phyloP scores from a whole-genome alignment of 2,797 vertebrate genomes.

The Semotilus atromaculatus region DNA sequence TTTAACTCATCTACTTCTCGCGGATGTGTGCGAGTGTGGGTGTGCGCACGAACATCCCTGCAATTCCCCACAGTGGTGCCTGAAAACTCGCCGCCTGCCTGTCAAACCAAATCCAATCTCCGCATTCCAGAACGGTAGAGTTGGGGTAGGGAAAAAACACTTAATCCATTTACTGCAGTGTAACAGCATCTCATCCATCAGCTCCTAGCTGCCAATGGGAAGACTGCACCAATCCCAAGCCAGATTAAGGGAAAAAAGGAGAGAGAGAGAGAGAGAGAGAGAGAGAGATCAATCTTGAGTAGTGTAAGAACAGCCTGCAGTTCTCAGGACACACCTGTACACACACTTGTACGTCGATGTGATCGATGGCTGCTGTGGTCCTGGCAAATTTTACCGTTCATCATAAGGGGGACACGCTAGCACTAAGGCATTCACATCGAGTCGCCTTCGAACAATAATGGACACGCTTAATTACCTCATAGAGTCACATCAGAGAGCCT shows the following conservation, averaged over 20 bases:
- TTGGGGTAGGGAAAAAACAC: conserved; percentile 32
- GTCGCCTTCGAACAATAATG: conserved; percentile 12
- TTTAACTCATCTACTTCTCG: conserved; percentile 40
- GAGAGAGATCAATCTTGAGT: conserved; percentile 28
- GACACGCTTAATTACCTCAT: conserved; percentile 39
- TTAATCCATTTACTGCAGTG: conserved; percentile 50
- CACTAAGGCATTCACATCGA: neutral
- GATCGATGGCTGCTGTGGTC: conserved; percentile 36
- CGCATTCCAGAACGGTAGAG: conserved; percentile 36
- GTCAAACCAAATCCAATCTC: conserved; percentile 51
- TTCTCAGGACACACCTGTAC: conserved; percentile 48
- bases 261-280: neutral
- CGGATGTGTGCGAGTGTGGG: neutral
- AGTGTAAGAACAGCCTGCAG: conserved; percentile 33
- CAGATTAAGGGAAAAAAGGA: conserved; percentile 19
- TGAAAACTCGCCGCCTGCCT: conserved; percentile 35
- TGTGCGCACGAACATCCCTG: neutral
- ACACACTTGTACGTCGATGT: conserved; percentile 26
- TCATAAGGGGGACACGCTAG: neutral
- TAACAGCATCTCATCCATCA: conserved; percentile 50
- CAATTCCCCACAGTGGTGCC: conserved; percentile 39
- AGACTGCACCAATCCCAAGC: conserved; percentile 38
- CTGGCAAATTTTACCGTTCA: conserved; percentile 37
- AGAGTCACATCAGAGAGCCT: conserved; percentile 52
- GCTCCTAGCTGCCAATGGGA: conserved; percentile 41